Conservation (phyloP, 1,140 invertebrate genomes). For the Drosophila parvula region DNA sequence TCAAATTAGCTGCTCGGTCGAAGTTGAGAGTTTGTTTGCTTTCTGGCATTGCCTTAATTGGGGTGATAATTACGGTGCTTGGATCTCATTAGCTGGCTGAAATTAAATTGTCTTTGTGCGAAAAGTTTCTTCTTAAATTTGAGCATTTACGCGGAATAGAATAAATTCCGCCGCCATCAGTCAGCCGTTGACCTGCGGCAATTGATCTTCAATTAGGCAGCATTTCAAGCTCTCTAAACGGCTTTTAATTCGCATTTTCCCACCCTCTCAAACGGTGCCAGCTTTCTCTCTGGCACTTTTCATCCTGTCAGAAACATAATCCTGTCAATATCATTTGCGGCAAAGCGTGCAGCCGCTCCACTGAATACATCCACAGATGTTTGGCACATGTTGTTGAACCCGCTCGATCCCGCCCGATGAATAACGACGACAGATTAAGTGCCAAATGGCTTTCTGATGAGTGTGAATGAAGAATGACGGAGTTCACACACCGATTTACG, state of each 20-base stretch:
- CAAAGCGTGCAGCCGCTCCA: slow-evolving; percentile 32
- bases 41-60: slow-evolving; percentile 37
- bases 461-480: slow-evolving; percentile 41
- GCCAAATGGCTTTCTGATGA: slow-evolving; percentile 54
- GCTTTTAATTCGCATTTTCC: slow-evolving; percentile 36
- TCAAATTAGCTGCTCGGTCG: slow-evolving; percentile 57
- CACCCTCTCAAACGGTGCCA: slow-evolving; percentile 26
- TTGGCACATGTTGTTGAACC: slow-evolving; percentile 46
- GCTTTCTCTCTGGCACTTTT: slow-evolving; percentile 39
- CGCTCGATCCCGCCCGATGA: slow-evolving; percentile 10
- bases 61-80: slow-evolving; percentile 45
- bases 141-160: background rate
- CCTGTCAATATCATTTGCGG: slow-evolving; percentile 37
- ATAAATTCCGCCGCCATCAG: slow-evolving; percentile 12
- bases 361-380: slow-evolving; percentile 1
- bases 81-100: slow-evolving; percentile 28
- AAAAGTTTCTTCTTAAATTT: background rate
- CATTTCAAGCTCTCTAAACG: slow-evolving; percentile 20
- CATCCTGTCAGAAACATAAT: slow-evolving; percentile 40
- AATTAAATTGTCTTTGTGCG: slow-evolving; percentile 19
- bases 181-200: slow-evolving; percentile 53
- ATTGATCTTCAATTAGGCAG: slow-evolving; percentile 50
- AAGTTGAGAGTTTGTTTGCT: slow-evolving; percentile 38
- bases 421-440: slow-evolving; percentile 16
- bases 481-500: slow-evolving; percentile 29